These are phyloP conservation scores for Acleris laterana DNA, from an alignment of 2,888 invertebrate genomes.

Conservation along the genomic window DNA sequence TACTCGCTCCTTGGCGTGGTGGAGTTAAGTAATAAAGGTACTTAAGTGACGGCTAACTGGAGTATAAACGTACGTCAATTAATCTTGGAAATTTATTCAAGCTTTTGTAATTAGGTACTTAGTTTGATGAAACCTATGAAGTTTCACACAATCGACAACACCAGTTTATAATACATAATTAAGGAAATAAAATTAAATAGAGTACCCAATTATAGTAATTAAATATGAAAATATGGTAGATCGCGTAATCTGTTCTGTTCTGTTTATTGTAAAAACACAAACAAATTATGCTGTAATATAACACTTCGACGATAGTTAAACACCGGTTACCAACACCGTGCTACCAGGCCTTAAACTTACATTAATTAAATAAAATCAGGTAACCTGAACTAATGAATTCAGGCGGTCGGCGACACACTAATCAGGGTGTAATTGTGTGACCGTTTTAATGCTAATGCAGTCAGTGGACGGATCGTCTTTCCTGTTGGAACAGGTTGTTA, in stretches of 20 bases:
- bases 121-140: too few relatives aligned
- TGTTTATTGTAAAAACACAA: too few relatives aligned
- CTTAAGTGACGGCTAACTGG: conserved; percentile 8
- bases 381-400: conserved; percentile 84
- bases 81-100: too few relatives aligned
- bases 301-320: conserved; percentile 12
- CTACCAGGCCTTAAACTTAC: conserved; percentile 37
- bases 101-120: too few relatives aligned
- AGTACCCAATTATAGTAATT: too few relatives aligned
- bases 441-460: conserved; percentile 78
- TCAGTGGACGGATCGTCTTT: conserved; percentile 49
- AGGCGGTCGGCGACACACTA: conserved; percentile 76
- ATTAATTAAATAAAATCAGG: conserved; percentile 83
- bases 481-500: conserved; percentile 46
- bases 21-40: not conserved
- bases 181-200: too few relatives aligned
- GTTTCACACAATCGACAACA: too few relatives aligned
- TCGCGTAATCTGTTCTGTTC: too few relatives aligned
- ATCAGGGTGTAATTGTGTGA: conserved; percentile 79
- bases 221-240: too few relatives aligned
- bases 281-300: not conserved
- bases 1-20: conserved; percentile 22
- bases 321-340: conserved; percentile 17
- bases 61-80: not conserved
- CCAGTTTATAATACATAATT: too few relatives aligned